phyloP scores from a whole-genome alignment of 2,888 invertebrate genomes.

The Epinotia demarniana region DNA sequence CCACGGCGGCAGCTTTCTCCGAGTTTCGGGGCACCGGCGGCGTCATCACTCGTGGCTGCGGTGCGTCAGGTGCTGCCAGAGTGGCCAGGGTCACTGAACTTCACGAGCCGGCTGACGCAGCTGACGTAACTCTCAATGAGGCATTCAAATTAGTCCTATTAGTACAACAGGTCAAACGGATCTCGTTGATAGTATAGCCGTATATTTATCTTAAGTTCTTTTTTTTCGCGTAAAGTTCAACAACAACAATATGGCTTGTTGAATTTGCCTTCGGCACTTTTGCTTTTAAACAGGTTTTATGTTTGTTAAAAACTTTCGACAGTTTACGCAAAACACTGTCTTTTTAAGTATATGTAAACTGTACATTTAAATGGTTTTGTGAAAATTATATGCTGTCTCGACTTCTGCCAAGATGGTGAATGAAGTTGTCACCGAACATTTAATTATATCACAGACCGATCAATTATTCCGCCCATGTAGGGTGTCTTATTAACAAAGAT shows the following conservation, averaged over 20 bases:
- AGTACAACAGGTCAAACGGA: conserved; percentile 27
- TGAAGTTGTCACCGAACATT: conserved; percentile 42
- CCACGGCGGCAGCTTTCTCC: conserved; percentile 47
- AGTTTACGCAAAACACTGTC: conserved; percentile 16
- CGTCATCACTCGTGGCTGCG: conserved; percentile 37
- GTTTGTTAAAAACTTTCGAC: conserved; percentile 30
- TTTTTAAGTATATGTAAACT: conserved; percentile 28
- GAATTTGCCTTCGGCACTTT: conserved; percentile 9
- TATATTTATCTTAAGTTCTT: background rate
- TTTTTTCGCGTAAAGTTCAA: background rate
- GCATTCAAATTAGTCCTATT: conserved; percentile 29
- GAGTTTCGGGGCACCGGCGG: conserved; percentile 31
- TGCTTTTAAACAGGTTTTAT: conserved; percentile 29
- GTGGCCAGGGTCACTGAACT: conserved; percentile 41
- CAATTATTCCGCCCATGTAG: conserved; percentile 30
- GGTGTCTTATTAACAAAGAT: conserved; percentile 37
- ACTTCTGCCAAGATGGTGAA: conserved; percentile 30
- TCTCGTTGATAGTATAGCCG: background rate
- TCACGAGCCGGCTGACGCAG: conserved; percentile 33
- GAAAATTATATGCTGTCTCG: conserved; percentile 26
- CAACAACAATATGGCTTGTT: conserved; percentile 6
- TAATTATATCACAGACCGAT: conserved; percentile 26
- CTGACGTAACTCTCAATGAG: conserved; percentile 29
- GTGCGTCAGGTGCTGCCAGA: conserved; percentile 40
- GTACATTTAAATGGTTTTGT: conserved; percentile 28